A percentile compares a stretch with the other conserved stretches of the same genome.
phyloP scores from a whole-genome alignment of 1,140 invertebrate species.

The Drosophila bocki region DNA sequence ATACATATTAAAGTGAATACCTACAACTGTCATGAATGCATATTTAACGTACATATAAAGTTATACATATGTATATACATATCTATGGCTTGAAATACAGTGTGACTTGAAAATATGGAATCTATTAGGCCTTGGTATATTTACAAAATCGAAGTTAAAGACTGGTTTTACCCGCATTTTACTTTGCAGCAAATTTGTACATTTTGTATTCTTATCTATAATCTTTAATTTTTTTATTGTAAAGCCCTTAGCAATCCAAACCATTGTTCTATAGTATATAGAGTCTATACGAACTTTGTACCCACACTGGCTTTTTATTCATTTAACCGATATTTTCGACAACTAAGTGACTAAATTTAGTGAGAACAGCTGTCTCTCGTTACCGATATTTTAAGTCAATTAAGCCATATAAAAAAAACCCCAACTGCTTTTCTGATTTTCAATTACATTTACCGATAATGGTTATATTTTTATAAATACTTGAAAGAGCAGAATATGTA shows the following conservation, averaged over 20 bases:
- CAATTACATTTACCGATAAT: background rate
- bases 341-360: background rate
- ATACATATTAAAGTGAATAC: constrained; percentile 18
- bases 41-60: background rate
- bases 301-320: background rate
- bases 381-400: background rate
- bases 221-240: background rate
- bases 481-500: no score
- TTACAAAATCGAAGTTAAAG: no score
- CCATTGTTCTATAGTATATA: no score
- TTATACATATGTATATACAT: no score
- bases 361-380: background rate
- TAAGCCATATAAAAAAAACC: no score
- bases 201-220: no score
- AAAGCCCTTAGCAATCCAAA: no score
- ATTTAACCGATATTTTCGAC: background rate
- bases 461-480: background rate
- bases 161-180: no score
- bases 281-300: no score
- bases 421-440: background rate
- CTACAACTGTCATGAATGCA: constrained; percentile 11
- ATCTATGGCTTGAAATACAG: background rate
- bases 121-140: background rate
- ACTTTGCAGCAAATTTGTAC: no score
- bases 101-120: background rate